Conservation (phyloP, 2,113 vertebrate genomes). For the Coryphaenoides rupestris region DNA sequence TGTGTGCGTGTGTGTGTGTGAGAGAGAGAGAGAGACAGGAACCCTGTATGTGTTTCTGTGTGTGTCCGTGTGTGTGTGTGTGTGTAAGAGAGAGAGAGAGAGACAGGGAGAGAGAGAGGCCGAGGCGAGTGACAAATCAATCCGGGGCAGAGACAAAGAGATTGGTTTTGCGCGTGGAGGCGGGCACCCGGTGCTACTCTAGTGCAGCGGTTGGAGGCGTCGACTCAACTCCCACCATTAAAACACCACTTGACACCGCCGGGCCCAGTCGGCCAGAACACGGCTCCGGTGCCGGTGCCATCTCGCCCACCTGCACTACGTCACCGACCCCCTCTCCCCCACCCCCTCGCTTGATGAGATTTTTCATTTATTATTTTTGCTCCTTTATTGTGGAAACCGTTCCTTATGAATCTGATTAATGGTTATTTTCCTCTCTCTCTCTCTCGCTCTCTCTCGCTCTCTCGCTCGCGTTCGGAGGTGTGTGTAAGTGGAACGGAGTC, state of each 20-base stretch:
- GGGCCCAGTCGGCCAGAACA: constrained; percentile 21
- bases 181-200: constrained; percentile 7
- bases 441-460: background rate
- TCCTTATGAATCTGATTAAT: constrained; percentile 36
- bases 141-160: background rate
- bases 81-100: constrained; percentile 1
- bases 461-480: no score
- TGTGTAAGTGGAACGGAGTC: no score
- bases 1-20: background rate
- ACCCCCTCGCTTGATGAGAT: constrained; percentile 52
- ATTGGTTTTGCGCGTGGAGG: constrained; percentile 1
- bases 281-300: constrained; percentile 10
- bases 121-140: no score
- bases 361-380: constrained; percentile 31
- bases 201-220: constrained; percentile 24
- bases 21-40: background rate
- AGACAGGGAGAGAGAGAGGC: constrained; percentile 17
- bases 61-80: no score
- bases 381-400: constrained; percentile 44
- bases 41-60: no score
- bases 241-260: constrained; percentile 46
- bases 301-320: constrained; percentile 28
- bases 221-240: constrained; percentile 49
- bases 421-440: background rate
- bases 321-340: constrained; percentile 30